These are phyloP conservation scores for Drosophila nasuta DNA, from an alignment of 1,140 invertebrate species.

Conservation along the genomic window DNA sequence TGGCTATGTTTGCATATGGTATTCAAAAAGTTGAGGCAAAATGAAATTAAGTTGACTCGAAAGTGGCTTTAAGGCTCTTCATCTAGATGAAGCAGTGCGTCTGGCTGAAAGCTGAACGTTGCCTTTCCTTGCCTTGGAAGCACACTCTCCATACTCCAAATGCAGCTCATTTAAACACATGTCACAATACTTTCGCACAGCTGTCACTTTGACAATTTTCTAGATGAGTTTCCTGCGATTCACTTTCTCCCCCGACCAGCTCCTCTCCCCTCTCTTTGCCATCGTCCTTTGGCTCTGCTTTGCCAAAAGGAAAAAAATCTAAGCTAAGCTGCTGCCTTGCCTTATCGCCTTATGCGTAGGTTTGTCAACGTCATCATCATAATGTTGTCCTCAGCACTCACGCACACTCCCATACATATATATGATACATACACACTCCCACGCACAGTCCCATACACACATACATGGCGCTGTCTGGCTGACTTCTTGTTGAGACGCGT, in stretches of 20 bases:
- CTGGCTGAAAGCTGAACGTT: background rate
- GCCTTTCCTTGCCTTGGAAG: background rate
- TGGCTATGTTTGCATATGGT: constrained; percentile 59
- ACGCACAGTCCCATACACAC: constrained; percentile 14
- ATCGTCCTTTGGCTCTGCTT: background rate
- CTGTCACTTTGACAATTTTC: constrained; percentile 83
- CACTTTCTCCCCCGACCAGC: constrained; percentile 8
- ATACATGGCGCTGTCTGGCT: constrained; percentile 32
- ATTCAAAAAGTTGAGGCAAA: constrained; percentile 71
- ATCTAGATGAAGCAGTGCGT: background rate
- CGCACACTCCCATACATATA: constrained; percentile 9
- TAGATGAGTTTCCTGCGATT: constrained; percentile 79
- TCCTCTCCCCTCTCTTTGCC: background rate
- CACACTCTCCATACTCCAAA: constrained; percentile 34
- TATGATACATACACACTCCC: background rate
- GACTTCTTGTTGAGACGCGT: constrained; percentile 50
- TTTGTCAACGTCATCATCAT: constrained; percentile 78
- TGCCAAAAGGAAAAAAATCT: constrained; percentile 50
- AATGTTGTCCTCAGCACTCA: constrained; percentile 50
- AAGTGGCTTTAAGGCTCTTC: constrained; percentile 64
- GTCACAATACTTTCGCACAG: constrained; percentile 81
- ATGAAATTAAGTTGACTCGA: constrained; percentile 63
- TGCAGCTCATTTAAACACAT: constrained; percentile 83
- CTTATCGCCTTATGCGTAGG: constrained; percentile 66
- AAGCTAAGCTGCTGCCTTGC: constrained; percentile 55